These are phyloP conservation scores for Netelia fuscicornis DNA, from an alignment of 2,888 invertebrate genomes.

Conservation along the genomic window DNA sequence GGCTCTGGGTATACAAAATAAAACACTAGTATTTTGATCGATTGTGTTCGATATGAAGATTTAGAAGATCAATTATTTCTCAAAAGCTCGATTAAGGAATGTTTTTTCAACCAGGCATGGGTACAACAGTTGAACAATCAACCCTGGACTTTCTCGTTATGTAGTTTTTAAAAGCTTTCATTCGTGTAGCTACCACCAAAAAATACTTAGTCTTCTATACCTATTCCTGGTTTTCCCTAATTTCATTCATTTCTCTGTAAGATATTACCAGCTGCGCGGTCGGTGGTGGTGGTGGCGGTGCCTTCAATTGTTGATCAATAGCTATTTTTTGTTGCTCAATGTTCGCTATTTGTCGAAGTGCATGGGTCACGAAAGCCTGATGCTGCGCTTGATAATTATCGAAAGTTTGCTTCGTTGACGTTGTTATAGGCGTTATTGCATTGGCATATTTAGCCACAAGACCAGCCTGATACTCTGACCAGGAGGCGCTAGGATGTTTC, in stretches of 20 bases:
- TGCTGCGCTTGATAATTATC: conserved; percentile 97
- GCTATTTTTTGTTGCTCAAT: conserved; percentile 92
- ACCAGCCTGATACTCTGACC: conserved; percentile 95
- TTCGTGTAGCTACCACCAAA: background rate
- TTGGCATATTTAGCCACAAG: conserved; percentile 92
- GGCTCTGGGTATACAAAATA: conserved; percentile 66
- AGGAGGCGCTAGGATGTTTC: conserved; percentile 94
- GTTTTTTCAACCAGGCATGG: conserved; percentile 2
- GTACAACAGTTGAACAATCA: background rate
- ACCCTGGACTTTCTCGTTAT: too few species aligned
- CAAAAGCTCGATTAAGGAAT: background rate
- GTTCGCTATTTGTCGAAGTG: conserved; percentile 94
- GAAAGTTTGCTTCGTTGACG: conserved; percentile 93
- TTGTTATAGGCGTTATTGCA: conserved; percentile 91
- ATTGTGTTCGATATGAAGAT: background rate
- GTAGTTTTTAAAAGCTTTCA: background rate
- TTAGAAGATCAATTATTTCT: background rate
- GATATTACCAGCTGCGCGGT: conserved; percentile 77
- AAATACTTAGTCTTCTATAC: background rate
- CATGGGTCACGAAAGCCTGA: conserved; percentile 97
- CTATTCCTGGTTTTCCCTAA: background rate
- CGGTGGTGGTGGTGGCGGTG: conserved; percentile 85
- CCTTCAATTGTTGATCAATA: conserved; percentile 86
- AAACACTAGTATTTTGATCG: too few species aligned
- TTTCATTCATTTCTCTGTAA: background rate